Conservation (phyloP, 2,797 vertebrate species). For the Clarias laeviceps region DNA sequence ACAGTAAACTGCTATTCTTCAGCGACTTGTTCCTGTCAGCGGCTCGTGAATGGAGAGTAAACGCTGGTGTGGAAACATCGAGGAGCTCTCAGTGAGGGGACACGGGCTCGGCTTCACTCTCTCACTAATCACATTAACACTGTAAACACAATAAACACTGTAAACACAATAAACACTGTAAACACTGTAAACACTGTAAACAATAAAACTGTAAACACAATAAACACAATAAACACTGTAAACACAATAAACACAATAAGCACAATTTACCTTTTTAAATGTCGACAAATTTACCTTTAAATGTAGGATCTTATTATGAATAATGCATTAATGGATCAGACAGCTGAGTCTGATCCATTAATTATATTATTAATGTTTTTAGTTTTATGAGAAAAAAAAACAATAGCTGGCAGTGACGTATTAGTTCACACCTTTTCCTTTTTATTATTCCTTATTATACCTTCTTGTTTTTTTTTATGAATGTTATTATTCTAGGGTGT, state of each 20-base stretch:
- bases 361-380: background rate
- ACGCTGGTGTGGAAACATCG: constrained; percentile 13
- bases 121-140: constrained; percentile 55
- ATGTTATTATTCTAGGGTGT: background rate
- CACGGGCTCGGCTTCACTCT: constrained; percentile 65
- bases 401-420: background rate
- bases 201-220: too few species aligned
- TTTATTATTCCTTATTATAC: too few species aligned
- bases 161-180: too few species aligned
- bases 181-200: too few species aligned
- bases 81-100: constrained; percentile 33
- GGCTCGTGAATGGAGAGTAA: constrained; percentile 45
- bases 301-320: background rate
- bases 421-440: background rate
- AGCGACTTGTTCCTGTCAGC: constrained; percentile 32
- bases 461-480: too few species aligned
- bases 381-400: background rate
- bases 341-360: too few species aligned
- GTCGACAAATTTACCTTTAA: background rate
- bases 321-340: background rate
- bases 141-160: too few species aligned
- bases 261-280: background rate
- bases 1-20: constrained; percentile 16
- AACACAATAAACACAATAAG: too few species aligned
- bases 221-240: background rate